Base-by-base conservation (phyloP, 2,888 invertebrate species). In the Ferdinandea cuprea region DNA sequence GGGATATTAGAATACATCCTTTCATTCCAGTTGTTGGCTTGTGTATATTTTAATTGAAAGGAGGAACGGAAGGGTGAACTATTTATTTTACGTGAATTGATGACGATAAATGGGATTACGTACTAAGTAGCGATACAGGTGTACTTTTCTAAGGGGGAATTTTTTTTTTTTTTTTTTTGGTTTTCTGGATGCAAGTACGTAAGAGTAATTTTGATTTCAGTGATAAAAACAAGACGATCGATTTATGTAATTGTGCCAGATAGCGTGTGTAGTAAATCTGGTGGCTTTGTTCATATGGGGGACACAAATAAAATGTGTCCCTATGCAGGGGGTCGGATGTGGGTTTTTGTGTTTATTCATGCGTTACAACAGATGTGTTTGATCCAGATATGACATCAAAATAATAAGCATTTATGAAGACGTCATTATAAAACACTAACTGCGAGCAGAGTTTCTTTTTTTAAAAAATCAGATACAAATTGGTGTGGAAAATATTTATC, bases 21-120 rank as follows among this genome's bases (percentile, higher is more conserved):
- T 35, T 35, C n/a, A n/a, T 35, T 9, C 1, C 6, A 7, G n/a
- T 15, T 19, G 3, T 11, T 44, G 11, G 5, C 5, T 19, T 7
- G 40, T 3, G 7, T n/a, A 3, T 6, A n/a, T n/a, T n/a, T n/a
- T n/a, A n/a, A n/a, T n/a, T n/a, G n/a, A n/a, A n/a, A n/a, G n/a
- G n/a, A n/a, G n/a, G n/a, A n/a, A n/a, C n/a, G n/a, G n/a, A n/a
- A 4, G 40, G 13, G 19, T 17, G 8, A 44, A 40, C 15, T 8
- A 37, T 44, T 42, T 44, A 13, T 15, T 56, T 48, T 72, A 72
- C 71, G 59, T 37, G 52, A 61, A 44, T 54, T 13, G 44, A 63
- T 72, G 44, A 72, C 61, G 54, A 72, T 32, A 17, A 42, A 30
- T 35, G 35, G 11, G 17, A 2, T 59, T 69, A 50, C 48, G 68